Percentiles rank a stretch among this genome's conserved stretches.
Evolutionary conservation across 1,140 invertebrate genomes (phyloP).

Genomic region (Lasioglossum albipes): DNA sequence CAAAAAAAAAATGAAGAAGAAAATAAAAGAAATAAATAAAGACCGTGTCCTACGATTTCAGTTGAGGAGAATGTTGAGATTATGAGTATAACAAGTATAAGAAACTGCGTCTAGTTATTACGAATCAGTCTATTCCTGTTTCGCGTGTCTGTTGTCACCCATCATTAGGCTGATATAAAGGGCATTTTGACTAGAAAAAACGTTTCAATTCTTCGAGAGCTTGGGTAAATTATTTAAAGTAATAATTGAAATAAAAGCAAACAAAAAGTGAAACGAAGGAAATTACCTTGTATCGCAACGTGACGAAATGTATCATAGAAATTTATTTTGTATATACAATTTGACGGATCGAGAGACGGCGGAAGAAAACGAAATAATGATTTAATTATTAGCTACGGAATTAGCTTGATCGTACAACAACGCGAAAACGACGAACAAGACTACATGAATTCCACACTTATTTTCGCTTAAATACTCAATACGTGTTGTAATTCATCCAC

Average conservation of each 20-base stretch:
- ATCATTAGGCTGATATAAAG: conserved; percentile 34
- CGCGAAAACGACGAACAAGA: conserved; percentile 29
- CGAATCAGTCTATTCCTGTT: conserved; percentile 4
- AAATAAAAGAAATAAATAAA: conserved; percentile 6
- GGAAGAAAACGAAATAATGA: background rate
- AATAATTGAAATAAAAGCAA: conserved; percentile 9
- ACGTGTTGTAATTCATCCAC: background rate
- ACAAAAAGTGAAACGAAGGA: background rate
- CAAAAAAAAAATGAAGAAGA: background rate
- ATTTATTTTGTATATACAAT: conserved; percentile 53
- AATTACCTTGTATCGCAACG: conserved; percentile 11
- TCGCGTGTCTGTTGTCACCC: conserved; percentile 10
- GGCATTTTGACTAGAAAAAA: conserved; percentile 39
- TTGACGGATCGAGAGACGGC: conserved; percentile 15
- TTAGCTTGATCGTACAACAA: conserved; percentile 43
- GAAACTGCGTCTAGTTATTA: conserved; percentile 15
- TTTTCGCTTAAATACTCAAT: conserved; percentile 42
- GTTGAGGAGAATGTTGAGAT: conserved; percentile 2
- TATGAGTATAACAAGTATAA: conserved; percentile 13
- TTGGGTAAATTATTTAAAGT: conserved; percentile 25
- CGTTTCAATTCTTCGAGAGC: conserved; percentile 6
- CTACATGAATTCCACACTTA: conserved; percentile 12
- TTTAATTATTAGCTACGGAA: conserved; percentile 28
- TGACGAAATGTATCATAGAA: conserved; percentile 37
- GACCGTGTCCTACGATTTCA: conserved; percentile 8